phyloP scores from a whole-genome alignment of 2,113 vertebrate genomes.

The Albula glossodonta region DNA sequence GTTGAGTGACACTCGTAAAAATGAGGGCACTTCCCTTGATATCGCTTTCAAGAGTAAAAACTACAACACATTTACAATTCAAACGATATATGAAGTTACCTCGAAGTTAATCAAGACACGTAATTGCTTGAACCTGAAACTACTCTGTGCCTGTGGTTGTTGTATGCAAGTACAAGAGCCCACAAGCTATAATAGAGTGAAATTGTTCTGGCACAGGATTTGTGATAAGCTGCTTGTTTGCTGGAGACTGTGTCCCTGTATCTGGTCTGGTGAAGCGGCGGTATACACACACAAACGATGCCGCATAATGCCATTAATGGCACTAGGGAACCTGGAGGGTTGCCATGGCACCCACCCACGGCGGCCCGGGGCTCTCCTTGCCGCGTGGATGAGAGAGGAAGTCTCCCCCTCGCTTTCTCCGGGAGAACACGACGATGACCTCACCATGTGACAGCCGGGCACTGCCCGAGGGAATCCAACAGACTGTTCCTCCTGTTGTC shows the following conservation, averaged over 20 bases:
- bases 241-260: neutral
- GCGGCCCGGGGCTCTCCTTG: neutral
- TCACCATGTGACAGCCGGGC: neutral
- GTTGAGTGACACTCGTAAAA: neutral
- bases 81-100: neutral
- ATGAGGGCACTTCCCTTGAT: neutral
- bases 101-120: neutral
- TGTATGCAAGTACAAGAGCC: neutral
- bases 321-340: neutral
- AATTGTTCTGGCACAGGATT: neutral
- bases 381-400: neutral
- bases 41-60: neutral
- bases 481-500: neutral
- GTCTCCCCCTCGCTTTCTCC: neutral
- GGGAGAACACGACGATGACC: neutral
- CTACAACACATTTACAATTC: neutral
- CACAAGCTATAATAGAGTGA: neutral
- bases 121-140: neutral
- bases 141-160: neutral
- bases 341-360: conserved; percentile 28
- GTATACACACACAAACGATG: neutral
- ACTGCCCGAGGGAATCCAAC: neutral
- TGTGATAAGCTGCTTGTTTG: neutral
- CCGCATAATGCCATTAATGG: conserved; percentile 22
- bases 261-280: neutral